Evolutionary conservation across 2,797 vertebrate genomes (phyloP).

Genomic region (Diplodus sargus): DNA sequence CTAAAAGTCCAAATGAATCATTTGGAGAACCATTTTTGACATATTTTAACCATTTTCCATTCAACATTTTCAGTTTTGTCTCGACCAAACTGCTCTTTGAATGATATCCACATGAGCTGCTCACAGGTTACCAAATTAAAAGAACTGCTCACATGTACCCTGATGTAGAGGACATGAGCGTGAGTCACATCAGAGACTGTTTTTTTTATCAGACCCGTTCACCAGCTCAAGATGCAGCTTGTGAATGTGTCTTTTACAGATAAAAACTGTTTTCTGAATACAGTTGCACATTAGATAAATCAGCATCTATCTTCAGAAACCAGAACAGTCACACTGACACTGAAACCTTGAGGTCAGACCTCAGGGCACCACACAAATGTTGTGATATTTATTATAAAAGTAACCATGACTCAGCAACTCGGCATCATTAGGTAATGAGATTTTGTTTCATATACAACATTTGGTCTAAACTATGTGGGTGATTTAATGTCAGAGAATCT

Average conservation of each 20-base stretch:
- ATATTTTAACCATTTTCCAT: too few relatives aligned
- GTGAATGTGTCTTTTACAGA: background rate
- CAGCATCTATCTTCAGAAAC: background rate
- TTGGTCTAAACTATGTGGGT: background rate
- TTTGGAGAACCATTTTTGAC: background rate
- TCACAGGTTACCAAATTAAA: constrained; percentile 14
- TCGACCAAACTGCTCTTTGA: background rate
- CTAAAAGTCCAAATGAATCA: too few relatives aligned
- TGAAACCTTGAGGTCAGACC: background rate
- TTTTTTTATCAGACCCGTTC: constrained; percentile 29
- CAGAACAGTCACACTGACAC: background rate
- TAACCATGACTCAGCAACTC: background rate
- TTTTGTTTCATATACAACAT: background rate
- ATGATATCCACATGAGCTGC: background rate
- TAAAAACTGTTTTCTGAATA: background rate
- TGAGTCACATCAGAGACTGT: constrained; percentile 33
- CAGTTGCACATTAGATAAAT: background rate
- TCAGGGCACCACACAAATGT: background rate
- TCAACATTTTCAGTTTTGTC: background rate
- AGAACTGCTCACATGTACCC: constrained; percentile 4
- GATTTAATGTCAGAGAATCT: background rate
- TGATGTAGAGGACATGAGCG: constrained; percentile 9
- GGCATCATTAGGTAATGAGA: background rate
- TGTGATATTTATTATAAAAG: background rate
- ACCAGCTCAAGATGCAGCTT: constrained; percentile 7